Conservation (phyloP, 2,888 invertebrate genomes). For the Hypomecis atomaria region DNA sequence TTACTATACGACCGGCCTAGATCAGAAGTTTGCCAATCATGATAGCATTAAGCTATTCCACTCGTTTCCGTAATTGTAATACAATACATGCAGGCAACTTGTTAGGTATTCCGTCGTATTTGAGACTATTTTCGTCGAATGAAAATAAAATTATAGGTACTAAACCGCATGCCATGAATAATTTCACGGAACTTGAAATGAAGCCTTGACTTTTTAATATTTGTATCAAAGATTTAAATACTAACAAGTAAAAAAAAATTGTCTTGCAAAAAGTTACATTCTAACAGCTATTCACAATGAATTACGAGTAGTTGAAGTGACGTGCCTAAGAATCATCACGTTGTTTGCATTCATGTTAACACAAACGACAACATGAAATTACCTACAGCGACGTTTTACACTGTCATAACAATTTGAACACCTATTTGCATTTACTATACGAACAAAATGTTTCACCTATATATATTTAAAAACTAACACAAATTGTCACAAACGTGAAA, state of each 20-base stretch:
- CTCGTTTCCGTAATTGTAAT: conserved; percentile 42
- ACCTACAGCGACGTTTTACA: conserved; percentile 18
- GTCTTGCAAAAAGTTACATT: too few species aligned
- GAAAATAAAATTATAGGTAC: conserved; percentile 16
- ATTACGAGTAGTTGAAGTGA: not conserved
- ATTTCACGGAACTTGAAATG: conserved; percentile 7
- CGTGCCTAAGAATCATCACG: conserved; percentile 13
- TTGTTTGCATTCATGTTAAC: conserved; percentile 11
- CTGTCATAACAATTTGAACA: conserved; percentile 20
- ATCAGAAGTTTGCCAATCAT: conserved; percentile 60
- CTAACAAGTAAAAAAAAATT: not conserved
- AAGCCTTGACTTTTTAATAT: conserved; percentile 6
- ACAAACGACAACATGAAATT: conserved; percentile 18
- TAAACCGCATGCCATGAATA: conserved; percentile 12
- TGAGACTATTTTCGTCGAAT: conserved; percentile 17
- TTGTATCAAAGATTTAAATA: not conserved
- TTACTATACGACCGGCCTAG: conserved; percentile 55
- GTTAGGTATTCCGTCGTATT: conserved; percentile 22
- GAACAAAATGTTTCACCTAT: conserved; percentile 3
- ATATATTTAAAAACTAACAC: conserved; percentile 1
- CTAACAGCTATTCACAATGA: not conserved
- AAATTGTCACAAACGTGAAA: conserved; percentile 4
- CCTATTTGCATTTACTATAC: conserved; percentile 11
- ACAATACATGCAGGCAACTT: conserved; percentile 28
- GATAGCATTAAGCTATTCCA: conserved; percentile 49